Percentiles rank a stretch among this genome's conserved stretches.
These are phyloP conservation scores for Halcyon malimbica DNA, from an alignment of 2,113 vertebrate species.

Conservation along the genomic window DNA sequence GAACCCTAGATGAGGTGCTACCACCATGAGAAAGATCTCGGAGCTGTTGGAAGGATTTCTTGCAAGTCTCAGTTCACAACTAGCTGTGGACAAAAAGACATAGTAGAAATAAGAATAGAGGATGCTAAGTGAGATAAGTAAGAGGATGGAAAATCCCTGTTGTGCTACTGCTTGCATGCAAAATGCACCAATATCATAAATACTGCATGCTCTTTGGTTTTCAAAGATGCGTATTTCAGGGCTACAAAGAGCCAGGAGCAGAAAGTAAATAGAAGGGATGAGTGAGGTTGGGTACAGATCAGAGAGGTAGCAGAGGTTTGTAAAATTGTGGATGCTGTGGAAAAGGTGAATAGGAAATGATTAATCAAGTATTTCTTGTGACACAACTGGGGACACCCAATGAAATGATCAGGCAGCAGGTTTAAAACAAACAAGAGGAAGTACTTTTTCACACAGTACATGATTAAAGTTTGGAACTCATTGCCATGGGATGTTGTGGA, in stretches of 20 bases:
- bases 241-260: neutral
- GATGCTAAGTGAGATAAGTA: neutral
- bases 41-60: neutral
- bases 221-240: neutral
- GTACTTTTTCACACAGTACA: conserved; percentile 8
- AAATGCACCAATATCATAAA: neutral
- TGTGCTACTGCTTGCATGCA: neutral
- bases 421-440: conserved; percentile 27
- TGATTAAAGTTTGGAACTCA: conserved; percentile 5
- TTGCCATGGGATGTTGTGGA: neutral
- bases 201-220: neutral
- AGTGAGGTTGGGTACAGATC: neutral
- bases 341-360: neutral
- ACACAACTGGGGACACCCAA: neutral
- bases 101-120: neutral
- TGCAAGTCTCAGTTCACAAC: neutral
- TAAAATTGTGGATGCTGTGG: neutral
- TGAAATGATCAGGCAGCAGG: neutral
- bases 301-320: neutral
- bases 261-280: neutral
- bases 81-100: neutral
- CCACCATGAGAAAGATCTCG: neutral
- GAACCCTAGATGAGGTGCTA: neutral
- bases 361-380: neutral
- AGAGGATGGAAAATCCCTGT: neutral